A percentile compares a stretch with the other conserved stretches of the same genome.
These are phyloP conservation scores for Stichopus chloronotus DNA, from an alignment of 35 echinoderm and acorn worm species.

Conservation along the genomic window DNA sequence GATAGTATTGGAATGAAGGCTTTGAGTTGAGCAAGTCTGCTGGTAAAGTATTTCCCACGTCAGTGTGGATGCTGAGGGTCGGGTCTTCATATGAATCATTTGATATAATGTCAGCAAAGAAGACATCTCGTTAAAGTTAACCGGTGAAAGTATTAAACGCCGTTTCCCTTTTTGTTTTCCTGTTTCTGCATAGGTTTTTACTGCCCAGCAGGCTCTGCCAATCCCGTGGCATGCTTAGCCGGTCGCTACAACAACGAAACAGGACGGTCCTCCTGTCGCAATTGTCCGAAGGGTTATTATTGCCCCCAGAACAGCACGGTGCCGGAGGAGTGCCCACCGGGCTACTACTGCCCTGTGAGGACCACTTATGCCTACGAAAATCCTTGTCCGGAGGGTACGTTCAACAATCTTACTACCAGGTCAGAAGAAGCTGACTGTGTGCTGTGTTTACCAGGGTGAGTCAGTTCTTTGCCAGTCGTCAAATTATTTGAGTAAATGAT, in stretches of 20 bases:
- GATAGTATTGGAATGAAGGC: no score
- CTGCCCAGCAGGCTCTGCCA: constrained; percentile 68
- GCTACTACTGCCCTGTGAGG: constrained; percentile 80
- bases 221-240: constrained; percentile 69
- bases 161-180: no score
- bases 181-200: constrained; percentile 58
- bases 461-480: not conserved
- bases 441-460: constrained; percentile 88
- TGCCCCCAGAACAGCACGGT: constrained; percentile 87
- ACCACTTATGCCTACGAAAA: constrained; percentile 78
- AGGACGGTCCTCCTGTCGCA: constrained; percentile 61
- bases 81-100: no score
- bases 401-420: constrained; percentile 86
- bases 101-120: no score
- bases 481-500: no score
- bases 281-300: constrained; percentile 88
- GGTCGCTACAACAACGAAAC: constrained; percentile 90
- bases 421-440: constrained; percentile 69
- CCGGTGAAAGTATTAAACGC: no score
- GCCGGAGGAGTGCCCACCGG: constrained; percentile 77
- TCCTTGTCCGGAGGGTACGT: constrained; percentile 86
- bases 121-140: no score
- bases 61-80: no score
- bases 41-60: no score
- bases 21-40: no score